Evolutionary conservation across 1,140 invertebrate genomes (phyloP).

Genomic region (Holcopasites calliopsidis): DNA sequence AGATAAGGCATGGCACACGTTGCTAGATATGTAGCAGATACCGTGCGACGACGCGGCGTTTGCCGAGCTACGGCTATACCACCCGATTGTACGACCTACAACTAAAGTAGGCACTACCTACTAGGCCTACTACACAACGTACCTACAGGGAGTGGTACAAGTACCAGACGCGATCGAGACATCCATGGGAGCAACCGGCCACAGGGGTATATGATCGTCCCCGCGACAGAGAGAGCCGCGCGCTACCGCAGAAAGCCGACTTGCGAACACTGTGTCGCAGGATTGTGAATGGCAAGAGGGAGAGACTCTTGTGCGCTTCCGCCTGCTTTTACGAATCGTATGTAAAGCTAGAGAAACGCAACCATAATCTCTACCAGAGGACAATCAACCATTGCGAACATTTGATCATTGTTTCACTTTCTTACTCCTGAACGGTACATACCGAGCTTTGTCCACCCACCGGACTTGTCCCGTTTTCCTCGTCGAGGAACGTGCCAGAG

Average conservation of each 20-base stretch:
- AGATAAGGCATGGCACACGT: conserved; percentile 73
- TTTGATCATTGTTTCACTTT: background rate
- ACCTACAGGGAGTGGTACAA: conserved; percentile 55
- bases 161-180: conserved; percentile 57
- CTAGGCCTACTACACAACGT: conserved; percentile 55
- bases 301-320: no score
- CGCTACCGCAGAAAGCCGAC: background rate
- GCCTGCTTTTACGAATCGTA: no score
- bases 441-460: background rate
- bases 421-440: background rate
- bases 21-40: conserved; percentile 71
- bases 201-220: conserved; percentile 21
- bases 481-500: background rate
- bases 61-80: conserved; percentile 51
- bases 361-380: no score
- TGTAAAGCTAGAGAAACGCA: no score
- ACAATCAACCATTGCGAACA: no score
- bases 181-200: conserved; percentile 45
- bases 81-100: conserved; percentile 60
- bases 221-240: conserved; percentile 21
- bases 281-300: no score
- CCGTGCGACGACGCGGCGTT: conserved; percentile 56
- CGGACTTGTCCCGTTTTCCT: background rate
- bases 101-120: conserved; percentile 62
- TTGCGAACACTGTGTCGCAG: no score